Evolutionary conservation across 2,113 vertebrate genomes (phyloP), one percentile per base, ranked within the genome.

Genomic region (Xenotilapia flavipinnis): DNA sequence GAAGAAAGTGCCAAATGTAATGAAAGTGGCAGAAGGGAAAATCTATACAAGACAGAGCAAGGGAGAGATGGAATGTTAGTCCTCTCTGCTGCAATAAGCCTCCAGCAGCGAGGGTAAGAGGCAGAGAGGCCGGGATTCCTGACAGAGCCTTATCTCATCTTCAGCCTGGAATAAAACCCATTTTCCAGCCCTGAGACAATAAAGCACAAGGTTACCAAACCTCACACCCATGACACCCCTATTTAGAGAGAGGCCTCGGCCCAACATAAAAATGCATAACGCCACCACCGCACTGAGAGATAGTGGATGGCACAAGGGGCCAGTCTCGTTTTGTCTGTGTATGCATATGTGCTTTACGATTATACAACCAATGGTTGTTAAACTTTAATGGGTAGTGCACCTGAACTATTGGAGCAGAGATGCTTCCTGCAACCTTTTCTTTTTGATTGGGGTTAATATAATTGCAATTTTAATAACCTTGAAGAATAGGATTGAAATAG

Each of bases 91-190:
- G 90, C 91, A 96, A 96, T 94, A 93, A 93, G 95, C 93, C 88
- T 92, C 92, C 91, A 95, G 93, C 90, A 23, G 93, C 36, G 94
- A 94, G 91, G 92, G 79, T 89, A 83, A 94, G 93, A 90, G 89
- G 92, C 92, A 87, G 90, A 93, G 90, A 89, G 92, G 88, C 88
- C 86, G 77, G 90, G 53, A 90, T 91, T 94, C 93, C 95, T 94
- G 95, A 95, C 94, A 93, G 90, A 92, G 92, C 87, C 94, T 94
- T 95, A 95, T 96, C 95, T 96, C 92, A 95, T 96, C 95, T 94
- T 92, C 94, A 91, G 92, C 86, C 87, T 91, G 90, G 94, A 96
- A 95, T 95, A 95, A 96, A 96, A 96, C 93, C 93, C 90, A 95
- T 95, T 96, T 95, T 95, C 95, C 94, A 94, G 84, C 87, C 81